Base-by-base conservation (phyloP, 2,888 invertebrate species). In the Rambutsinella grinnellia region DNA sequence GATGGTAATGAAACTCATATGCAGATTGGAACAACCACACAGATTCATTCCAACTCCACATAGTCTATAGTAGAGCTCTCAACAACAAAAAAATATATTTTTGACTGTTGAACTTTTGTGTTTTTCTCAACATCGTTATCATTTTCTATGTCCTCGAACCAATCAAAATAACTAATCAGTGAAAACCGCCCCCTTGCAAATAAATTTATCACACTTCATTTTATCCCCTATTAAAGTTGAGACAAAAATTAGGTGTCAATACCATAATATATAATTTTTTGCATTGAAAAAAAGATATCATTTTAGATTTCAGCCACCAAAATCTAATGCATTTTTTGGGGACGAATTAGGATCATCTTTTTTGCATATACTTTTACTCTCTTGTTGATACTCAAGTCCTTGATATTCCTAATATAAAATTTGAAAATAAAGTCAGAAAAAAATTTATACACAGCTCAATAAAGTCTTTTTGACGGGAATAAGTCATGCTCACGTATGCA, bases 201-300 rank as follows among this genome's bases (percentile, higher is more conserved):
- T 76, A 76, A 70, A 70, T 70, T 76, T 70, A 76, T 76, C 76
- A 53, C 69, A 70, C 68, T 76, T 70, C 63, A n/a, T n/a, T 69
- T 76, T 76, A 65, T 76, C 76, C 65, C 62, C 54, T 61, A 76
- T 65, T 65, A 65, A n/a, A n/a, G 54, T 58, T 65, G 27, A 70
- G 76, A 76, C 69, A 76, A 62, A n/a, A n/a, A 76, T 76, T 65
- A 76, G 69, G 76, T 76, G 76, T 76, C 76, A 76, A 70, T 76
- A 70, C 63, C 76, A 70, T n/a, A n/a, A n/a, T n/a, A n/a, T 76
- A 65, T 76, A 76, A 70, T 70, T 76, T 76, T 76, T 63, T 53
- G n/a, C n/a, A n/a, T n/a, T n/a, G n/a, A n/a, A n/a, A n/a, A n/a
- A n/a, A n/a, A n/a, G n/a, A n/a, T n/a, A n/a, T n/a, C n/a, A n/a